Evolutionary conservation across 1,140 invertebrate species (phyloP), one percentile per base, ranked within the genome.

Genomic region (Dufourea novaeangliae): DNA sequence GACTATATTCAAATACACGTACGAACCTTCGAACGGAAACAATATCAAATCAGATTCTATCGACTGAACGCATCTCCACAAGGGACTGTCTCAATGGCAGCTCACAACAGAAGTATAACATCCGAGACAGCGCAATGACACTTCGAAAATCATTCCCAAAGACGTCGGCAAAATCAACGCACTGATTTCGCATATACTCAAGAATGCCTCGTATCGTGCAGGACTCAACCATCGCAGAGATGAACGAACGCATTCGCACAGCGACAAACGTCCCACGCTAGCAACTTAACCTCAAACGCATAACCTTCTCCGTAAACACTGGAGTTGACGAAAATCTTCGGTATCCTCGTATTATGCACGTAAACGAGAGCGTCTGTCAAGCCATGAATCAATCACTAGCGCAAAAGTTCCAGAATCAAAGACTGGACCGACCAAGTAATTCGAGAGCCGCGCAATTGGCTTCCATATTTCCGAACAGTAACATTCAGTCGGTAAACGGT

Each of bases 341-440:
- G 17, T 52, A 34, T 6, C 17, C 10, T n/a, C n/a, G n/a, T 25
- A 25, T 10, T 12, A 81, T 72, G 80, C 44, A 57, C 0, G 11
- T 14, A 20, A 17, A 56, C 44, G 41, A 41, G n/a, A n/a, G n/a
- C 50, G 6, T 27, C 14, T 37, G 54, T 10, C 74, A 50, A 20
- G 12, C 34, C 1, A 12, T 37, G 2, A 29, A 50, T 29, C 64
- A 41, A 1, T 6, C 11, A 1, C 10, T 22, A 0, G 37, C 32
- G 0, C 29, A 37, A 6, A 72, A 20, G n/a, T 0, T 39, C 1
- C 34, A 8, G 14, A 32, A 22, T 17, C 69, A 32, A 46, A 72
- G 34, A 8, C 29, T 78, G 1, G 22, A 57, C 17, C 75, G 75
- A 25, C 75, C 75, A 56, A 27, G 25, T 25, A 68, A 77, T 11